A percentile compares a stretch with the other conserved stretches of the same genome.
Conservation (phyloP, 2,888 invertebrate species). For the Liposcelis brunnea region DNA sequence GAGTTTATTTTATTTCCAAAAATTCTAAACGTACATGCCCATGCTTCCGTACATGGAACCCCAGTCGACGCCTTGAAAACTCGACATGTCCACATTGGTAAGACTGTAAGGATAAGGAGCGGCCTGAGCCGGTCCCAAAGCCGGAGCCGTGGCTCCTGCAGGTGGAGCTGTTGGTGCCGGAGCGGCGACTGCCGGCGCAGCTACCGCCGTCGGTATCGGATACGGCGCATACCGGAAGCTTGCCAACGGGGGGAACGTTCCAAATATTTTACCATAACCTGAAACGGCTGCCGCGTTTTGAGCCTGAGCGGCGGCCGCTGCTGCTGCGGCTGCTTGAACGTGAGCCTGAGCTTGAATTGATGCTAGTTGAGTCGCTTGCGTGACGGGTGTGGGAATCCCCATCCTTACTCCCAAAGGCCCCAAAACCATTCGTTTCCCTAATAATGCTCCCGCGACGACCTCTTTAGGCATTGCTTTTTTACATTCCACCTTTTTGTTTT, state of each 20-base stretch:
- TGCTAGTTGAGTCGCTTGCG: conserved; percentile 29
- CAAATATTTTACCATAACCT: conserved; percentile 47
- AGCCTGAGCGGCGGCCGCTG: conserved; percentile 36
- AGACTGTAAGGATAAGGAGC: conserved; percentile 64
- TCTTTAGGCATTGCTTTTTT: conserved; percentile 87
- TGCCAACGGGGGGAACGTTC: conserved; percentile 38
- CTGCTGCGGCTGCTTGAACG: conserved; percentile 29
- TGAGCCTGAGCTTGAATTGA: conserved; percentile 28
- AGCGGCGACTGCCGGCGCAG: conserved; percentile 33
- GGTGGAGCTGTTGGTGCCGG: conserved; percentile 29
- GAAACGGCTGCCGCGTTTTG: conserved; percentile 42
- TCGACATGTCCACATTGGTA: conserved; percentile 80
- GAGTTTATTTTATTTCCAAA: conserved; percentile 24
- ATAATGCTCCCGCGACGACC: conserved; percentile 55
- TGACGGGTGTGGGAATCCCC: conserved; percentile 38
- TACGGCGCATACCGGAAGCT: conserved; percentile 45
- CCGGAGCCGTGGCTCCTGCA: conserved; percentile 38
- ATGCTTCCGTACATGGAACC: conserved; percentile 71
- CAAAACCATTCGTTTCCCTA: conserved; percentile 47
- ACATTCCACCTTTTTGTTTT: conserved; percentile 81
- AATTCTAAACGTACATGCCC: conserved; percentile 71
- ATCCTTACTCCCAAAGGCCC: conserved; percentile 53
- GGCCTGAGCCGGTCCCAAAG: conserved; percentile 45
- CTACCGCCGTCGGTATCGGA: conserved; percentile 28
- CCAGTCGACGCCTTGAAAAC: conserved; percentile 85